phyloP scores from a whole-genome alignment of 2,797 vertebrate species.

The Poliocrania exsul region DNA sequence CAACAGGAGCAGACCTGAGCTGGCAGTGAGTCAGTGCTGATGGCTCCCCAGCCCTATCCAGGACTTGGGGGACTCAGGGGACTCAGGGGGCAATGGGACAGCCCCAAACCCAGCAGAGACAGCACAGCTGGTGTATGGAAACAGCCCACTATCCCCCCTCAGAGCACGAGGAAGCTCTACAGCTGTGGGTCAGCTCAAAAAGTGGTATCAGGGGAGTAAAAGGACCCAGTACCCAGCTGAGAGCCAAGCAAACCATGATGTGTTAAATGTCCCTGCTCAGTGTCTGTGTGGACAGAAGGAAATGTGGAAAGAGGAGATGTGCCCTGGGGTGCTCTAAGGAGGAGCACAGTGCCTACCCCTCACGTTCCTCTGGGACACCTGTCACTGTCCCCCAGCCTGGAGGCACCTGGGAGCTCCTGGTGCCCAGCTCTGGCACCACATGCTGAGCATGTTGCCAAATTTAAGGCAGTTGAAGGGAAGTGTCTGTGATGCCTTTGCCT shows the following conservation, averaged over 20 bases:
- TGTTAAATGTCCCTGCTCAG: not conserved
- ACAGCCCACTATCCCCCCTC: accelerated
- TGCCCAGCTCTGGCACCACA: not conserved
- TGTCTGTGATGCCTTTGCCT: accelerated
- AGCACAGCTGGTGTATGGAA: not conserved
- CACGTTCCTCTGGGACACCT: accelerated
- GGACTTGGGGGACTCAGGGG: accelerated
- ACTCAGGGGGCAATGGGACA: accelerated
- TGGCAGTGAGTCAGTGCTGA: not conserved
- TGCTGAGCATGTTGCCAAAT: not conserved
- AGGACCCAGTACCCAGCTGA: not conserved
- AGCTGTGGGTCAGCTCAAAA: not conserved
- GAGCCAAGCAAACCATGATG: not conserved
- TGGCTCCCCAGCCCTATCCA: not conserved
- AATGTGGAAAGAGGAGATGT: accelerated
- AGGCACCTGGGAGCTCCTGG: not conserved
- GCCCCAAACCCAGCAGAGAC: accelerated
- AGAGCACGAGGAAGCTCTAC: not conserved
- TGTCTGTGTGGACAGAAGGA: not conserved
- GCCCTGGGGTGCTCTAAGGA: not conserved
- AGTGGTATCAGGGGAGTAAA: accelerated
- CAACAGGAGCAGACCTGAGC: not conserved
- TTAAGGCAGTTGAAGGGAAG: not conserved
- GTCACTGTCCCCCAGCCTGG: not conserved
- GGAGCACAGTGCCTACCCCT: not conserved